phyloP scores from a whole-genome alignment of 2,113 vertebrate genomes.

The Etheostoma cragini region DNA sequence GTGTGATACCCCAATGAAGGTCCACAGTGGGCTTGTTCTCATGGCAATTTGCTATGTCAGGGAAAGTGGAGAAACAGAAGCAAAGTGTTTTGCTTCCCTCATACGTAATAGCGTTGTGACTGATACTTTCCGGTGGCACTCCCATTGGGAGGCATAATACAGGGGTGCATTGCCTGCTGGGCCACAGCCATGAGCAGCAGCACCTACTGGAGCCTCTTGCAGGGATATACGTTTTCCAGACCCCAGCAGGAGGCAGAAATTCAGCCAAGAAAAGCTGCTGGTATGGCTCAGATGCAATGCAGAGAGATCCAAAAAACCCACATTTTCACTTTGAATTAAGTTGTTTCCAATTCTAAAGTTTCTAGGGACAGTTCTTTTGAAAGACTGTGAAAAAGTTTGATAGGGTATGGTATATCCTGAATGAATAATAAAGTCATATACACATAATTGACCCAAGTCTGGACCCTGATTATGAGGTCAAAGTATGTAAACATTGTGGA shows the following conservation, averaged over 20 bases:
- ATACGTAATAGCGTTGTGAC: constrained; percentile 67
- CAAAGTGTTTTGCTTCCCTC: constrained; percentile 60
- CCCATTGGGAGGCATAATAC: constrained; percentile 67
- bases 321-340: constrained; percentile 16
- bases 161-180: constrained; percentile 62
- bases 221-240: constrained; percentile 79
- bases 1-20: constrained; percentile 42
- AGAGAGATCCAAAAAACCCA: constrained; percentile 15
- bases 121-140: constrained; percentile 72
- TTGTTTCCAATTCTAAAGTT: constrained; percentile 13
- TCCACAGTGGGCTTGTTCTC: constrained; percentile 18
- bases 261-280: constrained; percentile 59
- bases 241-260: constrained; percentile 49
- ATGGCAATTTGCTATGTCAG: constrained; percentile 64
- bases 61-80: constrained; percentile 72
- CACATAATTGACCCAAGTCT: not conserved
- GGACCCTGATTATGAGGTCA: constrained; percentile 1
- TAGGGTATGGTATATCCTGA: constrained; percentile 27
- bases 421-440: constrained; percentile 2
- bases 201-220: constrained; percentile 53
- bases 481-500: constrained; percentile 16
- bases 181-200: constrained; percentile 55
- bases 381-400: constrained; percentile 24
- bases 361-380: constrained; percentile 5
- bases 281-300: constrained; percentile 9